phyloP scores from a whole-genome alignment of 2,113 vertebrate genomes.

The Brachionichthys hirsutus region DNA sequence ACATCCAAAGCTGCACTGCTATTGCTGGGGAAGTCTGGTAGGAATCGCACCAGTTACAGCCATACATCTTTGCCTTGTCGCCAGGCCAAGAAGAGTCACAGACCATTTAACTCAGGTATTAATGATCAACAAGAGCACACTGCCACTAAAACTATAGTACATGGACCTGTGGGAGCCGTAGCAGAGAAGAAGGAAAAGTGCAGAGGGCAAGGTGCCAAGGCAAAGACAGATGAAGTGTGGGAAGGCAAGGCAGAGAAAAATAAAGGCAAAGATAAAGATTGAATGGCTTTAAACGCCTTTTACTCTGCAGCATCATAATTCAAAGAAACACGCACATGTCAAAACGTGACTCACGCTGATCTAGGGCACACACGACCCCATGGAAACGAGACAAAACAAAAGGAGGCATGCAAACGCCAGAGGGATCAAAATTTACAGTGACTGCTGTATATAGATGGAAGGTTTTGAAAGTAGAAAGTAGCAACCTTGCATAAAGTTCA shows the following conservation, averaged over 20 bases:
- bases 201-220: slow-evolving; percentile 44
- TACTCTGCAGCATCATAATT: slow-evolving; percentile 4
- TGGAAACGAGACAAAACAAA: neutral
- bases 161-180: slow-evolving; percentile 42
- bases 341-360: slow-evolving; percentile 11
- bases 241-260: slow-evolving; percentile 38
- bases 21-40: slow-evolving; percentile 28
- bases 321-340: slow-evolving; percentile 45
- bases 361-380: neutral
- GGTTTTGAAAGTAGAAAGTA: too few relatives aligned
- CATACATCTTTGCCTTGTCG: slow-evolving; percentile 56
- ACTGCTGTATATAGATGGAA: too few relatives aligned
- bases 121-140: slow-evolving; percentile 63
- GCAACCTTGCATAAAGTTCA: neutral
- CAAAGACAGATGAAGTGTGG: slow-evolving; percentile 61
- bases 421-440: neutral
- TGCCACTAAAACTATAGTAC: slow-evolving; percentile 36
- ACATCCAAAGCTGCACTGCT: slow-evolving; percentile 16
- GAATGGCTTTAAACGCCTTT: slow-evolving; percentile 20
- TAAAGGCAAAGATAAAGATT: slow-evolving; percentile 36
- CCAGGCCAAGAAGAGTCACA: slow-evolving; percentile 68
- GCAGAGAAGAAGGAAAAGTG: slow-evolving; percentile 13
- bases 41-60: slow-evolving; percentile 39
- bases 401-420: neutral
- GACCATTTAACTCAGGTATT: slow-evolving; percentile 64